Percentiles rank a stretch among this genome's conserved stretches.
Evolutionary conservation across 2,888 invertebrate species (phyloP).

Genomic region (Drosophila algonquin): DNA sequence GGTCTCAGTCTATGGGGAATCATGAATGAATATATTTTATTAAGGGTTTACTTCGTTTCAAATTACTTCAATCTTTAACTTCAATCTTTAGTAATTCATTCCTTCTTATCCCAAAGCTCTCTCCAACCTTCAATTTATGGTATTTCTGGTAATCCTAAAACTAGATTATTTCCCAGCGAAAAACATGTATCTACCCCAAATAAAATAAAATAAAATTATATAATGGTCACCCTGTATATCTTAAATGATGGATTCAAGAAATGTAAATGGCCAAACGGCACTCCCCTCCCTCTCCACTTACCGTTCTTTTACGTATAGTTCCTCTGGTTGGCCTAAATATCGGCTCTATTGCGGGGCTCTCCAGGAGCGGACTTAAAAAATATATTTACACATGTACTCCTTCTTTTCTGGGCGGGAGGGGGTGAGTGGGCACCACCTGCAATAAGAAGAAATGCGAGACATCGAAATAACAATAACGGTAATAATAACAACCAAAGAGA

Average conservation of each 20-base stretch:
- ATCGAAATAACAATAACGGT: slow-evolving; percentile 42
- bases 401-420: slow-evolving; percentile 17
- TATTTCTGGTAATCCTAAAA: neutral
- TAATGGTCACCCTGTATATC: slow-evolving; percentile 30
- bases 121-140: no score
- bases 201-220: neutral
- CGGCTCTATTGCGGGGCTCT: slow-evolving; percentile 26
- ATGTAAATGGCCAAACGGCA: neutral
- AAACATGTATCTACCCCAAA: neutral
- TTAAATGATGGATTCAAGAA: slow-evolving; percentile 27
- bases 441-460: slow-evolving; percentile 50
- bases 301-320: slow-evolving; percentile 31
- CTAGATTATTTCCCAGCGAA: neutral
- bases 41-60: no score
- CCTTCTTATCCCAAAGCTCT: no score
- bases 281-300: slow-evolving; percentile 12
- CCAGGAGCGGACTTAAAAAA: slow-evolving; percentile 43
- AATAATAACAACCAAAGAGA: slow-evolving; percentile 57
- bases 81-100: no score
- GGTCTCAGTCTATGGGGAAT: no score
- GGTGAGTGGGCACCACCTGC: slow-evolving; percentile 55
- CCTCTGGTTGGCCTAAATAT: slow-evolving; percentile 27
- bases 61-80: no score
- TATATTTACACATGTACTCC: slow-evolving; percentile 31
- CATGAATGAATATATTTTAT: no score